Evolutionary conservation across 2,888 invertebrate species (phyloP).

Genomic region (Bombylius major): DNA sequence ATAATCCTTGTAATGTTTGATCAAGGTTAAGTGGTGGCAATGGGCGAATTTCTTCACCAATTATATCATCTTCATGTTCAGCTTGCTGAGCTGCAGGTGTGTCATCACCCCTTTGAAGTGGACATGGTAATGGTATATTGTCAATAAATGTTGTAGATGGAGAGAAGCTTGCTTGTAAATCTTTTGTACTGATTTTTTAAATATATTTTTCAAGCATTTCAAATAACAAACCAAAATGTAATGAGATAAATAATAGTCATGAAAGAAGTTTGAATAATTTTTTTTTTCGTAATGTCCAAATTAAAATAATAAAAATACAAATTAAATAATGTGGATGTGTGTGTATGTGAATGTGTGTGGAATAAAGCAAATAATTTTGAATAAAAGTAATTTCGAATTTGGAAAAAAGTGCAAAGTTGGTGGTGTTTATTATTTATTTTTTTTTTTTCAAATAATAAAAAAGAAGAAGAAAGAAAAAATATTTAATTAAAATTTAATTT

Average conservation of each 20-base stretch:
- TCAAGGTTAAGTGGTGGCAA: conserved; percentile 31
- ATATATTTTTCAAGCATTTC: background rate
- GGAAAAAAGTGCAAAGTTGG: too few species aligned
- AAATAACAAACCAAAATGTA: too few species aligned
- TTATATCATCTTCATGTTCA: conserved; percentile 31
- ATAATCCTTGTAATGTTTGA: conserved; percentile 27
- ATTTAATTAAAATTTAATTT: background rate
- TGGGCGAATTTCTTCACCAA: conserved; percentile 34
- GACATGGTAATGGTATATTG: conserved; percentile 17
- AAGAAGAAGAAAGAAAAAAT: conserved; percentile 5
- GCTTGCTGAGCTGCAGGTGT: conserved; percentile 13
- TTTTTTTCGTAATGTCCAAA: too few species aligned
- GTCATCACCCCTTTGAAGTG: conserved; percentile 14
- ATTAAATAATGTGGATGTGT: too few species aligned
- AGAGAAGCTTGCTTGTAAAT: conserved; percentile 12
- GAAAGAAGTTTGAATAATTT: too few species aligned
- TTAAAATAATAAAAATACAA: too few species aligned
- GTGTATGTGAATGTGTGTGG: too few species aligned
- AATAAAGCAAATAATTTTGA: too few species aligned
- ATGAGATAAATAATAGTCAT: too few species aligned
- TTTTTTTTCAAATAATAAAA: conserved; percentile 2
- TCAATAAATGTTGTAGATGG: conserved; percentile 16
- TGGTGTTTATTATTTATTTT: too few species aligned
- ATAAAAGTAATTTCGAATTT: too few species aligned
- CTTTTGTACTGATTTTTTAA: conserved; percentile 12